Conservation (phyloP, 2,113 vertebrate genomes). For the Mionectes macconnelli region DNA sequence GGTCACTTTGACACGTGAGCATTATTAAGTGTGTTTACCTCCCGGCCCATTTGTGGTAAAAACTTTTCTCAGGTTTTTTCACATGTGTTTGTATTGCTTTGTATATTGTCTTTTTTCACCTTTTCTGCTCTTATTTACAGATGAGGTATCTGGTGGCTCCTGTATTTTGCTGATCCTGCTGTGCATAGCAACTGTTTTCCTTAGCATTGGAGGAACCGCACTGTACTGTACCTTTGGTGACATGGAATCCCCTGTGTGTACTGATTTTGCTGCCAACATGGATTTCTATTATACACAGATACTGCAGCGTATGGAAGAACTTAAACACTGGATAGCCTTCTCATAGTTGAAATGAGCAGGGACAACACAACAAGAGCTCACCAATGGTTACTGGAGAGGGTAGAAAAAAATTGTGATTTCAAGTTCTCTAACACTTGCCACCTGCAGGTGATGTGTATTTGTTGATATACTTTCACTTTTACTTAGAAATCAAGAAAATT, state of each 20-base stretch:
- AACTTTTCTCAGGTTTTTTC: neutral
- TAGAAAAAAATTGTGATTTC: slow-evolving; percentile 24
- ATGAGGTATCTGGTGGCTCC: slow-evolving; percentile 88
- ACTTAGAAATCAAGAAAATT: slow-evolving; percentile 18
- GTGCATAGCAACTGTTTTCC: slow-evolving; percentile 90
- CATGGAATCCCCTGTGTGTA: slow-evolving; percentile 87
- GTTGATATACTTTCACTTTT: neutral
- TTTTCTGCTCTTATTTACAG: slow-evolving; percentile 70
- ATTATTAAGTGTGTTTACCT: neutral
- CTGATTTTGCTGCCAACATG: slow-evolving; percentile 87
- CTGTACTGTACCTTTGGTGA: slow-evolving; percentile 91
- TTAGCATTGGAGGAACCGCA: slow-evolving; percentile 91
- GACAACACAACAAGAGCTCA: neutral
- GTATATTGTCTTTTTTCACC: neutral
- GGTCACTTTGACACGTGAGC: neutral
- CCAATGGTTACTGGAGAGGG: neutral
- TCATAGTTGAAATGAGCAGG: slow-evolving; percentile 72
- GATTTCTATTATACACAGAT: slow-evolving; percentile 86
- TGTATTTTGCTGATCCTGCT: slow-evolving; percentile 89
- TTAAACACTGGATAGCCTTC: slow-evolving; percentile 83
- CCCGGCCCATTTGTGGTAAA: neutral
- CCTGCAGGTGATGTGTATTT: neutral
- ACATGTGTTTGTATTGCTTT: rapidly evolving
- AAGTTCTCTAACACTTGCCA: slow-evolving; percentile 11
- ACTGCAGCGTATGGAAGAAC: slow-evolving; percentile 75